These are phyloP conservation scores for Drosophila arawakana DNA, from an alignment of 1,140 invertebrate species.

Conservation along the genomic window DNA sequence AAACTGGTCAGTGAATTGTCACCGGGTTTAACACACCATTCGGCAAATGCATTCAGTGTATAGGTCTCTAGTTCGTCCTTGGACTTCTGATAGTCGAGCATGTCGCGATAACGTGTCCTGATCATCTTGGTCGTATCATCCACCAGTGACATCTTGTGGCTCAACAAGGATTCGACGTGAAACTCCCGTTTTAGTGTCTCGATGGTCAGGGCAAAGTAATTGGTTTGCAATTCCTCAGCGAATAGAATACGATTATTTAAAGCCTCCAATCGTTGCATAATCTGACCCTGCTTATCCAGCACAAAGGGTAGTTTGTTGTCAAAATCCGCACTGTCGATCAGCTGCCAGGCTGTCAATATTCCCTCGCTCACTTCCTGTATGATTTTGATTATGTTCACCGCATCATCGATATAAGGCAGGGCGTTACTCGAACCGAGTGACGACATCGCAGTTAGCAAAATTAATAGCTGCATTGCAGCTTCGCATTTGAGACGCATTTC, in stretches of 20 bases:
- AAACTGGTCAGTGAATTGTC: constrained; percentile 22
- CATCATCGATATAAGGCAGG: background rate
- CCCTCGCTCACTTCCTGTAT: constrained; percentile 29
- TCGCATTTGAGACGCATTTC: constrained; percentile 2
- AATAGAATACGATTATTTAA: constrained; percentile 31
- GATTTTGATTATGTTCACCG: constrained; percentile 40
- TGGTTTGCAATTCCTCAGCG: constrained; percentile 29
- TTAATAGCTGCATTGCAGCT: background rate
- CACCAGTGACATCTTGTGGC: constrained; percentile 9
- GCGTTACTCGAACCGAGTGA: background rate
- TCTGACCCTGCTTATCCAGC: constrained; percentile 15
- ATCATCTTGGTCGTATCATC: constrained; percentile 17
- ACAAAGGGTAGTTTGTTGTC: constrained; percentile 3
- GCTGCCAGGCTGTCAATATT: constrained; percentile 24
- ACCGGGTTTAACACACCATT: constrained; percentile 42
- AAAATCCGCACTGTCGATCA: constrained; percentile 8
- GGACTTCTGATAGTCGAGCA: constrained; percentile 27
- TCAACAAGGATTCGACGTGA: background rate
- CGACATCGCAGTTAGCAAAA: background rate
- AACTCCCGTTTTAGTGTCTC: constrained; percentile 26
- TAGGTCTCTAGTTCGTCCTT: constrained; percentile 18
- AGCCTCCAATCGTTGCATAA: constrained; percentile 19
- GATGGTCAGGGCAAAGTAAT: constrained; percentile 33
- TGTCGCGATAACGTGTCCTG: constrained; percentile 7
- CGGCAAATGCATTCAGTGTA: constrained; percentile 44